Conservation (phyloP, 2,888 invertebrate genomes). For the Hydrotaea diabolus region DNA sequence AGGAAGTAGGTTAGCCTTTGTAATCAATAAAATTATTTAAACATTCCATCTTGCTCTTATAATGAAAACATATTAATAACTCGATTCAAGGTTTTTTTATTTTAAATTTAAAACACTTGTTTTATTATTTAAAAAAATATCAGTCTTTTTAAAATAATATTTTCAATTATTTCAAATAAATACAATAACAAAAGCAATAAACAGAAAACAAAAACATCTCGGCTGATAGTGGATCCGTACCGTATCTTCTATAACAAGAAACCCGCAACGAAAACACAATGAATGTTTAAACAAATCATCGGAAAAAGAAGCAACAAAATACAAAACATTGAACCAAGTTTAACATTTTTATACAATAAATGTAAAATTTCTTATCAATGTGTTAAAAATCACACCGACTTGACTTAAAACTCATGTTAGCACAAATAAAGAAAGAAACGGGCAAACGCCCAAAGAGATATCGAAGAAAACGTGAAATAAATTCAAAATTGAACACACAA, state of each 20-base stretch:
- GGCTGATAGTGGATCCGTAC: neutral
- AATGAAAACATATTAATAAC: no score
- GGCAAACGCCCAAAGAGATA: neutral
- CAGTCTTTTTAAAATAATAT: neutral
- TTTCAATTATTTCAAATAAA: neutral
- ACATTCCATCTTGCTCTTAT: no score
- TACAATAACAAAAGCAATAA: neutral
- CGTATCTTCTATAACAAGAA: neutral
- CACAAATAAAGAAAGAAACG: slow-evolving; percentile 12
- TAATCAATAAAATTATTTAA: no score
- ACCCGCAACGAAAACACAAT: neutral
- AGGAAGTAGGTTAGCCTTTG: no score
- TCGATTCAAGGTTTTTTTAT: no score
- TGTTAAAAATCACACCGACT: slow-evolving; percentile 53
- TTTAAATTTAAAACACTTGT: no score
- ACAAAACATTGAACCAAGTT: slow-evolving; percentile 1
- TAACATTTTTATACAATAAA: neutral
- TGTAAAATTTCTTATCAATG: slow-evolving; percentile 61
- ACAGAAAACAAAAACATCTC: neutral
- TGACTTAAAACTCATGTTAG: slow-evolving; percentile 46
- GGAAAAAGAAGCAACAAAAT: neutral
- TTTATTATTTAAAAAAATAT: neutral
- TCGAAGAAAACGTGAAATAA: neutral
- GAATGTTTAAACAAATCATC: neutral
- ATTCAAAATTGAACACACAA: neutral